Evolutionary conservation across 2,113 vertebrate species (phyloP).

Genomic region (Lamprotornis superbus): DNA sequence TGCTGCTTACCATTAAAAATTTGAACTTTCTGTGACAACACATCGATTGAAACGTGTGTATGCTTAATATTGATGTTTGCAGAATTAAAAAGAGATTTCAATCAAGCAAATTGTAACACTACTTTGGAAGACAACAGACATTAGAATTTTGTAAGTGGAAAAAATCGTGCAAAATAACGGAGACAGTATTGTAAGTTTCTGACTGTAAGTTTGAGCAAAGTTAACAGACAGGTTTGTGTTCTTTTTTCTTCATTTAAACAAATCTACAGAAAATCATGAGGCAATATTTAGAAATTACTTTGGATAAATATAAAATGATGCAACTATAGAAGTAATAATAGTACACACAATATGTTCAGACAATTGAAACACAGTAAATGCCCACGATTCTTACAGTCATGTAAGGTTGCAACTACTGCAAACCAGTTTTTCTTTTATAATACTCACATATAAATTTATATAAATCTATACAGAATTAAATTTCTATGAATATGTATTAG

Average conservation of each 20-base stretch:
- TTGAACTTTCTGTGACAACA: not conserved
- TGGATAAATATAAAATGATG: conserved; percentile 59
- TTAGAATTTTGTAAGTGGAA: not conserved
- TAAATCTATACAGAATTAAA: not conserved
- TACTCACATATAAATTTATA: not conserved
- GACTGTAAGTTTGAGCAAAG: conserved; percentile 62
- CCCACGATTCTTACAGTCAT: not conserved
- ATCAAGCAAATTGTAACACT: not conserved
- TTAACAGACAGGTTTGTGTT: conserved; percentile 41
- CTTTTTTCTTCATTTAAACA: conserved; percentile 3
- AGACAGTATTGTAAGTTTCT: not conserved
- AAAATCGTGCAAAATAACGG: not conserved
- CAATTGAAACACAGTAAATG: not conserved
- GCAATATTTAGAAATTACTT: conserved; percentile 59
- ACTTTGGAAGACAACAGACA: not conserved
- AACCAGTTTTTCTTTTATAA: not conserved
- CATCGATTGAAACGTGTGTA: not conserved
- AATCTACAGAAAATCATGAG: conserved; percentile 64
- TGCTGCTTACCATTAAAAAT: not conserved
- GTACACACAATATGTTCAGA: not conserved
- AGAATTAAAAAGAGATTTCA: not conserved
- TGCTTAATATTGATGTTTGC: not conserved
- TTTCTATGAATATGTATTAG: not conserved
- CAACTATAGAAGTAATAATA: not conserved
- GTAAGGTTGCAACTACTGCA: not conserved